Evolutionary conservation across 2,113 vertebrate genomes (phyloP), one percentile per base, ranked within the genome.

Genomic region (Haplochromis burtoni): DNA sequence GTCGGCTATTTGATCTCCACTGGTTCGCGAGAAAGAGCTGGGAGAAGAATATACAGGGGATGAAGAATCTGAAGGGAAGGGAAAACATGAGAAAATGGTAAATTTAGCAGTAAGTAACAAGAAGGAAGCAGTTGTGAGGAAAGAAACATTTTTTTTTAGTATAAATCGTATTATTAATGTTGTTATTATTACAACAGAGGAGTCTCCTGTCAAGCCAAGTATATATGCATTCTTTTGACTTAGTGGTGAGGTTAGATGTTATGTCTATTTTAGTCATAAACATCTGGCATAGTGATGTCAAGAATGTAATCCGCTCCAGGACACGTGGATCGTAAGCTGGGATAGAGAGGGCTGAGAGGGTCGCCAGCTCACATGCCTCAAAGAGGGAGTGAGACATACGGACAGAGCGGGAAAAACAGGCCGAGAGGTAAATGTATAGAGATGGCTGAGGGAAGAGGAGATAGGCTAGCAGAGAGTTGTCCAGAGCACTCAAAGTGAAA

Each of bases 241-340:
- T 38, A 12, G 59, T 9, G 66, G 33, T 26, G 31, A 89, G 59
- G 83, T 78, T 84, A 55, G 86, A 78, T 87, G 82, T 88, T 83
- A n/a, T 31, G 68, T 93, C 94, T 95, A 95, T 95, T 95, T 95
- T 81, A 82, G 93, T 93, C 55, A 10, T 90, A 93, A 96, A 96
- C 95, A 96, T 96, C 95, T 96, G 96, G 93, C 94, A 19, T 61
- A 71, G 90, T 93, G 96, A 96, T 95, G 95, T 94, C 94, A 95
- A 87, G 93, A 93, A 91, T 89, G 92, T 95, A 96, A 97, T 95
- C 95, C 89, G 89, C 95, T 96, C 91, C 88, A 10, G 86, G 91
- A 83, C 94, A 95, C 91, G 93, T 96, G 96, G 84, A 88, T 12
- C 2, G 9, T 96, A 95, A 96, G 93, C 95, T 90, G 17, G 90